phyloP scores from a whole-genome alignment of 2,888 invertebrate species.

The Leptinotarsa tumamoca region DNA sequence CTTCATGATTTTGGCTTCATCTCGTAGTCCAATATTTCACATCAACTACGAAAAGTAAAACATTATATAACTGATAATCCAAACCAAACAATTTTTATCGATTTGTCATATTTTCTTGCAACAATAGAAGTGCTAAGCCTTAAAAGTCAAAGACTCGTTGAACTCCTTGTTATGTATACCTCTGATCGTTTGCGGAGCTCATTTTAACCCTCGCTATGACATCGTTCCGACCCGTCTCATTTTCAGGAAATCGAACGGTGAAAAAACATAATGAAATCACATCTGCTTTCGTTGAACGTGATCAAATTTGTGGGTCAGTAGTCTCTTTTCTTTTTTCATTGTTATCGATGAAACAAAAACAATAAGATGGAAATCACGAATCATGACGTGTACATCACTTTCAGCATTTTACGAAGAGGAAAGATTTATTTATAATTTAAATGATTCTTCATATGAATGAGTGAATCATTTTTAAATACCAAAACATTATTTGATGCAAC shows the following conservation, averaged over 20 bases:
- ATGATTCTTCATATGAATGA: too few species aligned
- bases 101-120: background rate
- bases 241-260: slow-evolving; percentile 14
- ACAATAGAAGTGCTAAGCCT: slow-evolving; percentile 7
- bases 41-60: background rate
- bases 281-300: slow-evolving; percentile 36
- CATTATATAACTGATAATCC: background rate
- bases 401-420: slow-evolving; percentile 5
- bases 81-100: background rate
- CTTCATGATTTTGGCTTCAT: too few species aligned
- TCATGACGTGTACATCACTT: slow-evolving; percentile 26
- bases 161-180: slow-evolving; percentile 17
- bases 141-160: slow-evolving; percentile 11
- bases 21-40: too few species aligned
- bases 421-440: too few species aligned
- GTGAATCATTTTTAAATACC: too few species aligned
- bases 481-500: too few species aligned
- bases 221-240: slow-evolving; percentile 13
- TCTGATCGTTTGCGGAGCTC: slow-evolving; percentile 10
- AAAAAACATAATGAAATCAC: slow-evolving; percentile 36
- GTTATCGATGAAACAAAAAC: slow-evolving; percentile 38
- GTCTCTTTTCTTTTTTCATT: slow-evolving; percentile 30
- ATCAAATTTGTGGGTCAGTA: slow-evolving; percentile 31
- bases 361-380: slow-evolving; percentile 40
- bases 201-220: slow-evolving; percentile 21